Base-by-base conservation (phyloP, 2,113 vertebrate genomes). In the Smithornis capensis region DNA sequence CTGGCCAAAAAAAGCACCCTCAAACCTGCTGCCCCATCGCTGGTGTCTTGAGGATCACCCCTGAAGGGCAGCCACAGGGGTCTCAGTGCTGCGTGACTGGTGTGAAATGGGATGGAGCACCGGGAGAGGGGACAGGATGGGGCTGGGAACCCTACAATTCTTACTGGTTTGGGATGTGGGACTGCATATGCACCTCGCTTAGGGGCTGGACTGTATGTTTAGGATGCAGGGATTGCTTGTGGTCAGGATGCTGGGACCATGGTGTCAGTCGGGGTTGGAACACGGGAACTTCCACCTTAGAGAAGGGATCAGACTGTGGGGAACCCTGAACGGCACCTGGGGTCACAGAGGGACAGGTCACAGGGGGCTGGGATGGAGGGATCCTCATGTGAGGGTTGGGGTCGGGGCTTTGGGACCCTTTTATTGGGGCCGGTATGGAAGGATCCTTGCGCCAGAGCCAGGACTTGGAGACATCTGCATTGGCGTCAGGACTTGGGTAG, bases 171-270 rank as follows among this genome's bases (percentile, higher is more conserved):
- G 4, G 52, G 45, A 4, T 40, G 29, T 21, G 42, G 28, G n/a
- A 12, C 57, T 67, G 67, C 52, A 16, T 7, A 40, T 12, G 60
- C 31, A 16, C 25, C 60, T 85, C 2, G 3, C 27, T 5, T 1
- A 4, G 38, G 69, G 23, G 21, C 33, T 1, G 7, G 11, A 12
- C n/a, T 5, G 27, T 0, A 0, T 4, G 31, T 18, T 75, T 0
- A 1, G 57, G 31, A 16, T 3, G 4, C 3, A 5, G 69, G 60
- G 45, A 11, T 7, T 27, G 1, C 15, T 12, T 11, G 25, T 28
- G 23, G 25, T 47, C 45, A 22, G 55, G 55, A 76, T 35, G 47
- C 12, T 19, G 25, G 15, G 44, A 62, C 16, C 16, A 19, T 42
- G 33, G 7, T 16, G 19, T 2, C 7, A 8, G 56, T 2, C 9